Evolutionary conservation across 2,888 invertebrate genomes (phyloP).

Genomic region (Macropis europaea): DNA sequence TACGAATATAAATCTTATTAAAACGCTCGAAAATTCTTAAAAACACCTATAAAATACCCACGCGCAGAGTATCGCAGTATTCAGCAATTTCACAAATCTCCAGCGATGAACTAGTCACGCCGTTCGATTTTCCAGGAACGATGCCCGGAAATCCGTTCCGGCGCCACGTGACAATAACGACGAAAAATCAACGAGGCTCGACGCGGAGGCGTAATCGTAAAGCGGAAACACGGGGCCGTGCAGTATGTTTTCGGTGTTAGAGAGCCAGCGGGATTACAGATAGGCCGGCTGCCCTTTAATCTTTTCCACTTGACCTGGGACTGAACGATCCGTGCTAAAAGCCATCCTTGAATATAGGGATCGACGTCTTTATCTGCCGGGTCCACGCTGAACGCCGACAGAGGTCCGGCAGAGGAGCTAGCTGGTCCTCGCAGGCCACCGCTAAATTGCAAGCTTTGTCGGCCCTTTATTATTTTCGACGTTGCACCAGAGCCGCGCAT

Average conservation of each 20-base stretch:
- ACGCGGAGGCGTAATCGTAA: constrained; percentile 23
- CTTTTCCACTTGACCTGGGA: constrained; percentile 49
- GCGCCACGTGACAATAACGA: not conserved
- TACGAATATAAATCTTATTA: too few relatives aligned
- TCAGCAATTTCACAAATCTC: too few relatives aligned
- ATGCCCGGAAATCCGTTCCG: not conserved
- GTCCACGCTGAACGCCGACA: constrained; percentile 9
- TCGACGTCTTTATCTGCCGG: constrained; percentile 41
- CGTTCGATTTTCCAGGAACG: too few relatives aligned
- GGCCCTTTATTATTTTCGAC: constrained; percentile 56
- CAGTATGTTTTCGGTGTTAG: not conserved
- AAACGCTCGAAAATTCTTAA: too few relatives aligned
- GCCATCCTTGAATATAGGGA: constrained; percentile 37
- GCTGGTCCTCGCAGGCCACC: constrained; percentile 19
- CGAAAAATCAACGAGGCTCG: constrained; percentile 15
- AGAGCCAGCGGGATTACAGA: not conserved
- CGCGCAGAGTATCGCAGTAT: too few relatives aligned
- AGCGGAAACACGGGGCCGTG: constrained; percentile 2
- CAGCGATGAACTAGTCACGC: too few relatives aligned
- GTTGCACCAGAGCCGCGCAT: constrained; percentile 5
- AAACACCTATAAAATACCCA: too few relatives aligned
- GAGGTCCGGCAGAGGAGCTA: constrained; percentile 12
- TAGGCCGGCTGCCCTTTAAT: constrained; percentile 48
- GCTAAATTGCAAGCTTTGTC: constrained; percentile 50
- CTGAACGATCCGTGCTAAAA: constrained; percentile 49